Conservation (phyloP, 2,888 invertebrate species). For the Callinectes sapidus region DNA sequence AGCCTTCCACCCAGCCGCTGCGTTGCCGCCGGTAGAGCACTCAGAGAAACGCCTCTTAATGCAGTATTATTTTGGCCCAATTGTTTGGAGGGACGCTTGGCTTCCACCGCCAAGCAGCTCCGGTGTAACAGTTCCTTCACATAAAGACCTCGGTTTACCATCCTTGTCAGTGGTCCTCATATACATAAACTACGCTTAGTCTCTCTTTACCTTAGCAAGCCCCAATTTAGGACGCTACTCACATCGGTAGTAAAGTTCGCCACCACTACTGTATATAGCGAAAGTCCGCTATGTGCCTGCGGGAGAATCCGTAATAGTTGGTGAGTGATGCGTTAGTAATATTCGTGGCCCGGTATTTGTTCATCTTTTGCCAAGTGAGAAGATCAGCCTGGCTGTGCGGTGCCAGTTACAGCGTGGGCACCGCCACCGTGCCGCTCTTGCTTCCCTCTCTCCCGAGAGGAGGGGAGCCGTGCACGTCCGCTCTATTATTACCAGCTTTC, state of each 20-base stretch:
- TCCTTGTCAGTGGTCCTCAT: conserved; percentile 5
- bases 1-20: background rate
- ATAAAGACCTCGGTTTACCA: conserved; percentile 22
- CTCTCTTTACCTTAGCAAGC: conserved; percentile 36
- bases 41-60: background rate
- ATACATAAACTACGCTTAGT: conserved; percentile 20
- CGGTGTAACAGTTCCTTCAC: background rate
- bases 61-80: background rate
- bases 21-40: conserved; percentile 6
- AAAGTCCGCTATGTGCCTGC: background rate
- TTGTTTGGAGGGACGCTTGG: background rate
- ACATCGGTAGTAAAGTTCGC: background rate
- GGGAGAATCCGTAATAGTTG: background rate
- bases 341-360: background rate
- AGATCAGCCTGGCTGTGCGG: background rate
- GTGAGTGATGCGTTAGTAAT: background rate
- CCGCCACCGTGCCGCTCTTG: background rate
- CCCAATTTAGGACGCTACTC: background rate
- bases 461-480: conserved; percentile 32
- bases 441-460: background rate
- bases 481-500: conserved; percentile 52
- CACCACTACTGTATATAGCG: conserved; percentile 18
- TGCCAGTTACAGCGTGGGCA: conserved; percentile 40
- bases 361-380: conserved; percentile 29
- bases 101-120: background rate